phyloP scores from a whole-genome alignment of 2,797 vertebrate genomes.

The Hybognathus amarus region DNA sequence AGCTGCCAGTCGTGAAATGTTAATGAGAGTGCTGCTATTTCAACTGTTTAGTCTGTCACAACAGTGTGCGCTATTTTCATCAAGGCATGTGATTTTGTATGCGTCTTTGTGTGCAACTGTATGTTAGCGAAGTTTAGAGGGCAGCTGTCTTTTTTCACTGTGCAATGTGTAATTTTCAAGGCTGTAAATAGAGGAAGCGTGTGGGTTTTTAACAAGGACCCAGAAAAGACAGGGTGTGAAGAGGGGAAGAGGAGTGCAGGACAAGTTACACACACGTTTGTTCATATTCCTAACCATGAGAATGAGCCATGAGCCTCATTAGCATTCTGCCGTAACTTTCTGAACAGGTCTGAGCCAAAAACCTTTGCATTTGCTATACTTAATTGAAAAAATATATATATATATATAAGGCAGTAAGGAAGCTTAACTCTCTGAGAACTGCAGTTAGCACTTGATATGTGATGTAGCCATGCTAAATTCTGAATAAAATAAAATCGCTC shows the following conservation, averaged over 20 bases:
- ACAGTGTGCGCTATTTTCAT: slow-evolving; percentile 18
- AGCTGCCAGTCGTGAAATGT: slow-evolving; percentile 39
- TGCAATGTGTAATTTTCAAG: slow-evolving; percentile 51
- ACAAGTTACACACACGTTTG: neutral
- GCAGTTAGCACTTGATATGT: neutral
- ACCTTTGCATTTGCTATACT: too few relatives aligned
- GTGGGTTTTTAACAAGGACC: slow-evolving; percentile 38
- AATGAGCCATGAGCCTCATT: neutral
- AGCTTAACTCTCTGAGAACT: neutral
- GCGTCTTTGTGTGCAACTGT: slow-evolving; percentile 25
- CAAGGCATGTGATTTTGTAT: slow-evolving; percentile 14
- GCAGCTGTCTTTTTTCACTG: slow-evolving; percentile 29
- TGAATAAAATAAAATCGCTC: neutral
- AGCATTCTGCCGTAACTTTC: neutral
- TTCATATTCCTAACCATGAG: neutral
- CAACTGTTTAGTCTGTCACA: slow-evolving; percentile 35
- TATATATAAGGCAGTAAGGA: neutral
- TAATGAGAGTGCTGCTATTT: slow-evolving; percentile 40
- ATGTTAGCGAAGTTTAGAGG: slow-evolving; percentile 28
- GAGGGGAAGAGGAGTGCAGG: neutral
- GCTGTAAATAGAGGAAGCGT: slow-evolving; percentile 38
- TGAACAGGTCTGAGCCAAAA: neutral
- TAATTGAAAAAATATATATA: too few relatives aligned
- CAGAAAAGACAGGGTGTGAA: neutral
- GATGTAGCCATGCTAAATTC: neutral